A percentile compares a stretch with the other conserved stretches of the same genome.
Conservation (phyloP, 2,797 vertebrate genomes). For the Paguma larvata region DNA sequence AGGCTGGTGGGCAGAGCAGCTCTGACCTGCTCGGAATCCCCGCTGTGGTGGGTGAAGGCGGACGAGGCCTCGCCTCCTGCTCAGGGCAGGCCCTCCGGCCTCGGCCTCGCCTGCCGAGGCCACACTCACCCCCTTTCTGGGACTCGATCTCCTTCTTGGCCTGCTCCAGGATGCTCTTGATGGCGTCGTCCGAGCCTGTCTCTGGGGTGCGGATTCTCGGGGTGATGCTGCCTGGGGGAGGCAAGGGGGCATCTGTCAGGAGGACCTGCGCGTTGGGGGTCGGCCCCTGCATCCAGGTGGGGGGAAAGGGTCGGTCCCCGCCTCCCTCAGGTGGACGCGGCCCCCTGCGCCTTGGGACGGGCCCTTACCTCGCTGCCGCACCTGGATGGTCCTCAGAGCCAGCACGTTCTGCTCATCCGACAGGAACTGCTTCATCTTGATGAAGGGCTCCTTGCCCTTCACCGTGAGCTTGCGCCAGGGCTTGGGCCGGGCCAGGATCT, state of each 20-base stretch:
- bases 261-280: background rate
- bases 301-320: background rate
- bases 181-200: slow-evolving; percentile 98
- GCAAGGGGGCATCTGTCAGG: slow-evolving; percentile 71
- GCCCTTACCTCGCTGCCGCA: slow-evolving; percentile 97
- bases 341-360: accelerated
- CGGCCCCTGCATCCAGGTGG: background rate
- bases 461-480: slow-evolving; percentile 99
- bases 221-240: slow-evolving; percentile 97
- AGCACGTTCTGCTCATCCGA: slow-evolving; percentile 99
- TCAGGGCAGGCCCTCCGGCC: background rate
- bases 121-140: slow-evolving; percentile 94
- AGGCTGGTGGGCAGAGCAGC: background rate
- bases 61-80: accelerated
- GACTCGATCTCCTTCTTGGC: slow-evolving; percentile 99
- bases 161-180: slow-evolving; percentile 99
- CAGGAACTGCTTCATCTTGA: slow-evolving; percentile 99
- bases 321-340: background rate
- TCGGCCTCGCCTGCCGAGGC: background rate
- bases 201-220: slow-evolving; percentile 99
- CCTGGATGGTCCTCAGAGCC: slow-evolving; percentile 98
- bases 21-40: background rate
- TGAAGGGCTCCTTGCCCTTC: slow-evolving; percentile 99
- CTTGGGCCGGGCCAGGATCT: slow-evolving; percentile 98
- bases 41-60: background rate